Evolutionary conservation across 2,113 vertebrate species (phyloP).

Genomic region (Phalacrocorax pelagicus): DNA sequence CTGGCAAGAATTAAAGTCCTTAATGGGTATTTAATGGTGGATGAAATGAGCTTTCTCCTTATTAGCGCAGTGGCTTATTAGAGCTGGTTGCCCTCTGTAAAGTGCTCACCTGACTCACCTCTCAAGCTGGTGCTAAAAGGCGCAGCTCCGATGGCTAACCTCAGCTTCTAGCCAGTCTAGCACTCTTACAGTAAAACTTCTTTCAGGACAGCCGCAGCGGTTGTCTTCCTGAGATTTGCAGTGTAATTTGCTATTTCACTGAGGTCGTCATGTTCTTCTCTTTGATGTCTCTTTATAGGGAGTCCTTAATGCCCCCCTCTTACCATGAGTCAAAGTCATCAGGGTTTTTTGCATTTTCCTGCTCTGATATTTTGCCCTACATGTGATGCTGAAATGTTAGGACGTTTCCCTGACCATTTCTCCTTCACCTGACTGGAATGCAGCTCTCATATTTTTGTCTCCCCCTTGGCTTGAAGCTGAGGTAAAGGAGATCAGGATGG

Average conservation of each 20-base stretch:
- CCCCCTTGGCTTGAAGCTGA: neutral
- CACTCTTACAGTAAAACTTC: neutral
- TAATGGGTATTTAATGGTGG: constrained; percentile 41
- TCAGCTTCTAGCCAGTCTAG: neutral
- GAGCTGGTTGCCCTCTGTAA: neutral
- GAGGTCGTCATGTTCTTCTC: neutral
- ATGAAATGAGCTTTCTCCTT: constrained; percentile 17
- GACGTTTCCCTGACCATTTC: neutral
- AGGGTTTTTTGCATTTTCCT: neutral
- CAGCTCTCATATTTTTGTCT: neutral
- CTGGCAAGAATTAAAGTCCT: neutral
- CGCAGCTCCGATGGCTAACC: neutral
- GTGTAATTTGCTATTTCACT: neutral
- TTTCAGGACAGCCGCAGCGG: neutral
- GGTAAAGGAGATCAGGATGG: neutral
- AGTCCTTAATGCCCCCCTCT: neutral
- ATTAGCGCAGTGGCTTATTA: neutral
- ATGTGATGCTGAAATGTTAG: neutral
- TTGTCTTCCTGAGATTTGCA: neutral
- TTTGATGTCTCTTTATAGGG: neutral
- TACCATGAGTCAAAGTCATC: accelerated
- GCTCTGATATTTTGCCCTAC: neutral
- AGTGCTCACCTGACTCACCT: constrained; percentile 9
- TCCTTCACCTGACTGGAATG: neutral
- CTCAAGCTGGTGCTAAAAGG: neutral